These are phyloP conservation scores for Tethea ocularis DNA, from an alignment of 2,888 invertebrate genomes.

Conservation along the genomic window DNA sequence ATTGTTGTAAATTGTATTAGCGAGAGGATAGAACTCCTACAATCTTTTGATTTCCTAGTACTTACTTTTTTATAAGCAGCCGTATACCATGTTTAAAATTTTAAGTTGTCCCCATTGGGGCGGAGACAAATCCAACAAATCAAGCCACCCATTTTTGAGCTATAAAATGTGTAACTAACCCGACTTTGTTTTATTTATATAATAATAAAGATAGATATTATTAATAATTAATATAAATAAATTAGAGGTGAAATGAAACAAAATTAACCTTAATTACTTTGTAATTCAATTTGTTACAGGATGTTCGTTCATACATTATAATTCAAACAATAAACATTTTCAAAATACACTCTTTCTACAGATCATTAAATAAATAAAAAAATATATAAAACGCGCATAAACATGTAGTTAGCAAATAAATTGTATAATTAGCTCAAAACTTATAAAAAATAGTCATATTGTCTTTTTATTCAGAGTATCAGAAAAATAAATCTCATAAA, in stretches of 20 bases:
- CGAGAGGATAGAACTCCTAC: too few relatives aligned
- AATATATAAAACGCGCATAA: constrained; percentile 8
- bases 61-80: too few relatives aligned
- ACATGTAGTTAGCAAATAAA: not conserved
- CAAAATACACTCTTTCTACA: constrained; percentile 1
- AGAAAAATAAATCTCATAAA: constrained; percentile 17
- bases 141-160: too few relatives aligned
- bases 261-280: constrained; percentile 12
- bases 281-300: constrained; percentile 6
- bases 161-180: too few relatives aligned
- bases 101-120: too few relatives aligned
- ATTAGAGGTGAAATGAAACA: not conserved
- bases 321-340: not conserved
- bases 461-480: constrained; percentile 31
- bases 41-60: too few relatives aligned
- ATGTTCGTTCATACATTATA: constrained; percentile 6
- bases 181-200: too few relatives aligned
- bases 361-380: constrained; percentile 12
- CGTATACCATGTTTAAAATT: too few relatives aligned
- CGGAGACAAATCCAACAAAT: too few relatives aligned
- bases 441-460: constrained; percentile 24
- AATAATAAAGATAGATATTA: too few relatives aligned
- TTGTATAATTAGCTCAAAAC: constrained; percentile 12
- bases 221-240: not conserved
- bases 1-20: too few relatives aligned